Base-by-base conservation (phyloP, 35 echinoderm and acorn worm species). In the Diadema setosum region DNA sequence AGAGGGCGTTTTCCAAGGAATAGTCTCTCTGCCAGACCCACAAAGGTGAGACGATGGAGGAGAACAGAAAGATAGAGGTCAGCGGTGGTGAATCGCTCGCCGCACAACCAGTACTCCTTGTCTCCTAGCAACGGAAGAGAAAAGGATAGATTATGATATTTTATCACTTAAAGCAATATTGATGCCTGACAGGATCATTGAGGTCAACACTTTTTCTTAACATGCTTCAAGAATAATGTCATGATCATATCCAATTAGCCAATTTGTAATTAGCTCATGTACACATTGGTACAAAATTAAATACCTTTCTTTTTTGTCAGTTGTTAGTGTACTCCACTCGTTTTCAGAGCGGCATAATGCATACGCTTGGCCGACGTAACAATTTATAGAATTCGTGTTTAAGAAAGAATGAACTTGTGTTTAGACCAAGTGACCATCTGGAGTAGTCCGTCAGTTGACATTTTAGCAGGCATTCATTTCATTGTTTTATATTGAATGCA, bases 31-130 rank as follows among this genome's bases (percentile, higher is more conserved):
- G 40, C 81, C 8, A 73, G 82, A 36, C 92, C 92, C 15, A 82
- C 49, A 25, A 84, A 45, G 24, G 46, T 57, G 33, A 94, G 44
- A 42, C 86, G 64, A 36, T 94, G 86, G 15, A 94, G 86, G 15
- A 89, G 9, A 5, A 59, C 74, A 11, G 92, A 50, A 30, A 88
- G 40, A 69, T 94, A 89, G 25, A 94, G 80, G 32, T 94, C 92
- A 16, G 86, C 92, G n/a, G 84, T 58, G 3, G 58, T 94, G 39
- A 88, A 85, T 45, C 82, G 49, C 14, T 40, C 29, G 20, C 86
- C 80, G 49, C 92, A 94, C 46, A 94, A 46, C 92, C 92, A 94
- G 16, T 69, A 80, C 33, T 74, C 39, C 24, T 88, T 64, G 25
- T 63, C 84, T 14, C 36, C 33, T 65, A 58, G 52, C n/a, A n/a